A percentile compares a stretch with the other conserved stretches of the same genome.
Conservation (phyloP, 2,888 invertebrate genomes). For the Cephus rjabovi region DNA sequence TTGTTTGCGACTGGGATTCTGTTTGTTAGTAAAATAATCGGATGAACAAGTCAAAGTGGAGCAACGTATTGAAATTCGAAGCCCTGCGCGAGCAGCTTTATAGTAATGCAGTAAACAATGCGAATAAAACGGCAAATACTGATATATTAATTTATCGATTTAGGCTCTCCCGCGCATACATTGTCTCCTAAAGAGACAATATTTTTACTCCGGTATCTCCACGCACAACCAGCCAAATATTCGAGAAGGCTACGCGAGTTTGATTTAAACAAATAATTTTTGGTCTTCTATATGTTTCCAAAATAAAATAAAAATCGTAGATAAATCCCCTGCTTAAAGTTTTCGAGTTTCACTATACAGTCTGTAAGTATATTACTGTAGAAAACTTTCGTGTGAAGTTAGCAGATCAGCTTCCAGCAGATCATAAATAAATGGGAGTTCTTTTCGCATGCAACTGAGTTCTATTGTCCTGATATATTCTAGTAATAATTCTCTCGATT, state of each 20-base stretch:
- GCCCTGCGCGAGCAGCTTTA: not conserved
- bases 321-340: not conserved
- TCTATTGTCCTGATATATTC: too few relatives aligned
- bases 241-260: not conserved
- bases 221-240: not conserved
- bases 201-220: not conserved
- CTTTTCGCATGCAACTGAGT: too few relatives aligned
- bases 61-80: not conserved
- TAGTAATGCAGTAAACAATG: not conserved
- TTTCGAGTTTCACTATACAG: not conserved
- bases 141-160: not conserved
- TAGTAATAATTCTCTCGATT: too few relatives aligned
- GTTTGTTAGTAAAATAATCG: not conserved
- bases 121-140: not conserved
- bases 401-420: too few relatives aligned
- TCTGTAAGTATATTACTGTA: not conserved
- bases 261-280: not conserved
- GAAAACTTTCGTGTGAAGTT: too few relatives aligned
- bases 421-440: too few relatives aligned
- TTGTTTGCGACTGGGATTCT: not conserved
- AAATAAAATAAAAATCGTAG: not conserved
- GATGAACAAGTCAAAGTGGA: not conserved
- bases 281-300: not conserved
- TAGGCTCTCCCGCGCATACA: not conserved
- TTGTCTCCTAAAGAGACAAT: not conserved